phyloP scores from a whole-genome alignment of 1,140 invertebrate species.

The Drosophila persimilis region DNA sequence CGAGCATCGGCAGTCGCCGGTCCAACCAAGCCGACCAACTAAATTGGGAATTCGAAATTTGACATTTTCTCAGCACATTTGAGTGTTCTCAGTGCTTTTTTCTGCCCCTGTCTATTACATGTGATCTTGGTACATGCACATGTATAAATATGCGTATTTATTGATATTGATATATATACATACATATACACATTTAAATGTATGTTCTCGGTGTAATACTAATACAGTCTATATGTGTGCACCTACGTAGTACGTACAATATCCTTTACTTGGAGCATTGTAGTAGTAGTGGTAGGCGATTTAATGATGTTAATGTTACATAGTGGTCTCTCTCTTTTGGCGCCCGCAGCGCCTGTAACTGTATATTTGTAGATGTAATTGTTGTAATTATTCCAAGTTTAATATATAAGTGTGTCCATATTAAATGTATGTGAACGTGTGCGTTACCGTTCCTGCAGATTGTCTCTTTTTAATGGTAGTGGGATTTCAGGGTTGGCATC shows the following conservation, averaged over 20 bases:
- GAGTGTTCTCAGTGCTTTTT: background rate
- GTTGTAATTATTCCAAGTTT: constrained; percentile 34
- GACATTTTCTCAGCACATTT: background rate
- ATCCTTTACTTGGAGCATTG: constrained; percentile 11
- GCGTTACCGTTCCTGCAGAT: constrained; percentile 41
- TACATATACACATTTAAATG: constrained; percentile 3
- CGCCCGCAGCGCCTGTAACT: constrained; percentile 6
- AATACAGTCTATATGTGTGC: constrained; percentile 11
- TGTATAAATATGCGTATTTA: background rate
- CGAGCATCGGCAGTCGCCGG: constrained; percentile 55
- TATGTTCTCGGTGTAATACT: constrained; percentile 5
- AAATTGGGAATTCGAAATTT: constrained; percentile 3
- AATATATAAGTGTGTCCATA: background rate
- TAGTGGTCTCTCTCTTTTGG: too few species aligned
- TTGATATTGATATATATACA: background rate
- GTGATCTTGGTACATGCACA: background rate
- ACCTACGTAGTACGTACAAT: background rate
- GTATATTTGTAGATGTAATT: constrained; percentile 33
- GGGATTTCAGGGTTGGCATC: background rate
- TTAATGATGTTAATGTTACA: constrained; percentile 29
- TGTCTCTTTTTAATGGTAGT: background rate
- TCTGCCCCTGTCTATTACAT: background rate
- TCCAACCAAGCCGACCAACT: constrained; percentile 17
- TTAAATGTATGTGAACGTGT: constrained; percentile 53
- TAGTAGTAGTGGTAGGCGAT: constrained; percentile 20